These are phyloP conservation scores for Argynnis bischoffii DNA, from an alignment of 2,888 invertebrate genomes.

Conservation along the genomic window DNA sequence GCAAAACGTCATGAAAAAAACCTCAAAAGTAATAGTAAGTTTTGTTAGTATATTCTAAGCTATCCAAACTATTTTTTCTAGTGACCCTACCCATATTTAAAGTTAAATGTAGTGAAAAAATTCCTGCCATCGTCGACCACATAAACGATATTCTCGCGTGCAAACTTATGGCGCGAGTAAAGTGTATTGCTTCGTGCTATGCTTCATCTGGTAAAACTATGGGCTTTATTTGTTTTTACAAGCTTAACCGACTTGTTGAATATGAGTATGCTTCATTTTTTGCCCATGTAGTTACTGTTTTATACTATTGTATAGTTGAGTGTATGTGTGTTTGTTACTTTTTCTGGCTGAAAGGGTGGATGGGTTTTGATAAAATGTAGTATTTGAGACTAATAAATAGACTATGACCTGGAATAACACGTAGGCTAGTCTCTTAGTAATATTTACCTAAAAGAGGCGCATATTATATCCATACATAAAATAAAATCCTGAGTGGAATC, in stretches of 20 bases:
- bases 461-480: no score
- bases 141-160: conserved; percentile 27
- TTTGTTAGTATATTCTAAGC: no score
- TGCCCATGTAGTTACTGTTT: no score
- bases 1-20: no score
- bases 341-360: no score
- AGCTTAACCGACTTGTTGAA: background rate
- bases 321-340: no score
- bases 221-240: conserved; percentile 5
- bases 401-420: background rate
- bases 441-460: background rate
- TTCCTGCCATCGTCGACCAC: conserved; percentile 15
- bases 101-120: conserved; percentile 31
- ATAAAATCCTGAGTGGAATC: no score
- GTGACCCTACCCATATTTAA: conserved; percentile 22
- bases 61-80: background rate
- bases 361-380: background rate
- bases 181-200: conserved; percentile 11
- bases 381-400: background rate
- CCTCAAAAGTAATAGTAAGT: no score
- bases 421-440: no score
- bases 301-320: no score
- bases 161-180: conserved; percentile 23
- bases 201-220: conserved; percentile 5
- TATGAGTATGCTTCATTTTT: background rate